Percentiles rank a stretch among this genome's conserved stretches.
Evolutionary conservation across 2,888 invertebrate species (phyloP).

Genomic region (Disparrhopalites patrizii): DNA sequence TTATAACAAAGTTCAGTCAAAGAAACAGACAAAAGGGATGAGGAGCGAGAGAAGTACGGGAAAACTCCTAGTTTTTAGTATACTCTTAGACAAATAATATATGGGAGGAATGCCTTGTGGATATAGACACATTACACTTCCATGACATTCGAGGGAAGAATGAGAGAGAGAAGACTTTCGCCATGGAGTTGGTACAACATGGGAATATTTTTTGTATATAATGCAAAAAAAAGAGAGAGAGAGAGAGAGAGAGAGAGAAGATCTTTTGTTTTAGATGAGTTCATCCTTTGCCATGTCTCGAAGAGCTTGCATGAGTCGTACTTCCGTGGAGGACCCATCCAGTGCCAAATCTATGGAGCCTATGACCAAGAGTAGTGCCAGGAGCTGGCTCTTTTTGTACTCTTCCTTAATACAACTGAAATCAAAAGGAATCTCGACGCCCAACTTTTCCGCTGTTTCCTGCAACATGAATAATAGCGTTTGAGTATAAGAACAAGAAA

Average conservation of each 20-base stretch:
- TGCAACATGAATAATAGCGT: constrained; percentile 10
- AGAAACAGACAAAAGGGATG: no score
- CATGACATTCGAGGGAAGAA: no score
- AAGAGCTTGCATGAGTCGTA: constrained; percentile 39
- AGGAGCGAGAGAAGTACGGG: no score
- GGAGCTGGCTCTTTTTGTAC: constrained; percentile 40
- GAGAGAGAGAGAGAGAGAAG: not conserved
- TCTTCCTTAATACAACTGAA: constrained; percentile 33
- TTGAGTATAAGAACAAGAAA: no score
- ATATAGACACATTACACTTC: no score
- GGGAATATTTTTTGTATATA: no score
- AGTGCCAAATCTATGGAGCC: constrained; percentile 41
- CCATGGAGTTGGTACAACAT: no score
- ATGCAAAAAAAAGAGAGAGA: not conserved
- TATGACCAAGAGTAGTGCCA: constrained; percentile 41
- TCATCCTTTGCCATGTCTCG: constrained; percentile 38
- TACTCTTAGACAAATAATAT: no score
- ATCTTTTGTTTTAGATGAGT: constrained; percentile 23
- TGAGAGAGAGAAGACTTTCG: no score
- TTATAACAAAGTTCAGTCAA: no score
- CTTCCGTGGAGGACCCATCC: constrained; percentile 37
- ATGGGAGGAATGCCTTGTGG: no score
- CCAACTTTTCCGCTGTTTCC: constrained; percentile 31
- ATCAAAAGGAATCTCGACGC: constrained; percentile 37
- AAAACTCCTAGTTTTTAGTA: no score